phyloP scores from a whole-genome alignment of 2,113 vertebrate genomes.

The Electrona antarctica region DNA sequence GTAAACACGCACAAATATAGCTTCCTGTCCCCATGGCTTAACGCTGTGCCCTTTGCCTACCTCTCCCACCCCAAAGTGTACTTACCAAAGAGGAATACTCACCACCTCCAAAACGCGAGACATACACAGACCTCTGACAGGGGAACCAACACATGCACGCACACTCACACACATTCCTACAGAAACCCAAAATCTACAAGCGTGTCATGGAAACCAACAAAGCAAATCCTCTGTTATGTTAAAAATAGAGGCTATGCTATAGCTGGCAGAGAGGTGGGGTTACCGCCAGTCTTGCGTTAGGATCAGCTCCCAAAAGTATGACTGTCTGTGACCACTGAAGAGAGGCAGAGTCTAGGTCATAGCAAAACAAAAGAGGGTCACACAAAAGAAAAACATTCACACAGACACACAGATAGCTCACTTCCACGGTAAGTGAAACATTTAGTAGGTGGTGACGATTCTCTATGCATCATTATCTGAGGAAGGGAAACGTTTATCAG shows the following conservation, averaged over 20 bases:
- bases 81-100: constrained; percentile 75
- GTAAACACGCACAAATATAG: constrained; percentile 15
- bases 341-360: constrained; percentile 37
- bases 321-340: constrained; percentile 25
- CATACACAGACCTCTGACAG: constrained; percentile 73
- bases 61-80: constrained; percentile 58
- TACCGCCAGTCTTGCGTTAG: constrained; percentile 25
- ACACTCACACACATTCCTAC: constrained; percentile 38
- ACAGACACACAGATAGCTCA: constrained; percentile 23
- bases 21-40: constrained; percentile 14
- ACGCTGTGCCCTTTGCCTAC: constrained; percentile 6
- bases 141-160: constrained; percentile 57
- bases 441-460: constrained; percentile 1
- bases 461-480: background rate
- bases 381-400: constrained; percentile 13
- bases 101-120: constrained; percentile 71
- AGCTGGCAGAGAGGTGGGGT: constrained; percentile 46
- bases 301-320: constrained; percentile 4
- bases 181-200: constrained; percentile 39
- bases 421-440: constrained; percentile 3
- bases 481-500: background rate
- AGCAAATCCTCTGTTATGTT: constrained; percentile 16
- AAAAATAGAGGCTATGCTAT: constrained; percentile 37
- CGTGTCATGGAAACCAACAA: constrained; percentile 36
- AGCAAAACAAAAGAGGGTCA: constrained; percentile 27